Conservation (phyloP, 2,888 invertebrate species). For the Xestia sexstrigata region DNA sequence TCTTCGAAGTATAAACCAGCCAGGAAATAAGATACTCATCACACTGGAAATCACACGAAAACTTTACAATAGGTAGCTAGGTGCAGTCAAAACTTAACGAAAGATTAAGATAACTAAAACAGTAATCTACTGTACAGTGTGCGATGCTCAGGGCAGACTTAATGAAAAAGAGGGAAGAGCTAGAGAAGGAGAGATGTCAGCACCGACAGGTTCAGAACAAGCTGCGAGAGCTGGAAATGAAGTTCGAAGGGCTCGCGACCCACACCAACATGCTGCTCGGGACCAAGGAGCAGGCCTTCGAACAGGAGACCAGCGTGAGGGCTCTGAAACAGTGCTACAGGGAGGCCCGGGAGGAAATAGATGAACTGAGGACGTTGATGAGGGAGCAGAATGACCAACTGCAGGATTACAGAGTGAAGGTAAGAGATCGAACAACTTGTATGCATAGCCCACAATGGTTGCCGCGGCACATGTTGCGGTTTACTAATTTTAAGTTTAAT, state of each 20-base stretch:
- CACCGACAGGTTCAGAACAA: constrained; percentile 88
- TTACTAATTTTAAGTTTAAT: no score
- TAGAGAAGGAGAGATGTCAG: constrained; percentile 91
- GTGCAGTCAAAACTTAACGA: not conserved
- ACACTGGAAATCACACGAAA: not conserved
- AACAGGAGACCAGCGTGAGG: constrained; percentile 87
- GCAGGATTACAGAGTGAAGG: constrained; percentile 93
- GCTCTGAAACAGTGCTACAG: constrained; percentile 90
- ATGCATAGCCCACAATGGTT: not conserved
- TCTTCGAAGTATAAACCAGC: not conserved
- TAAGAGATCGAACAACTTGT: constrained; percentile 54
- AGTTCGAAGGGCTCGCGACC: constrained; percentile 79
- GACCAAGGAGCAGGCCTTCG: constrained; percentile 92
- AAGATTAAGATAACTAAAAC: not conserved
- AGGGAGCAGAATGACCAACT: constrained; percentile 93
- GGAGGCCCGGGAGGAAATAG: constrained; percentile 90
- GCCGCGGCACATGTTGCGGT: not conserved
- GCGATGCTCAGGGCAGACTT: constrained; percentile 84
- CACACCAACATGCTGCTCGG: constrained; percentile 87
- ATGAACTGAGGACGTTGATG: constrained; percentile 91
- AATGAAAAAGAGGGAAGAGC: constrained; percentile 87
- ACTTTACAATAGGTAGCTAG: not conserved
- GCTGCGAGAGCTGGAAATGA: constrained; percentile 85
- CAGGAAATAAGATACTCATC: not conserved
- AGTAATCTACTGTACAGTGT: constrained; percentile 73